Evolutionary conservation across 2,797 vertebrate genomes (phyloP), one percentile per base, ranked within the genome.

Genomic region (Gouania willdenowi): DNA sequence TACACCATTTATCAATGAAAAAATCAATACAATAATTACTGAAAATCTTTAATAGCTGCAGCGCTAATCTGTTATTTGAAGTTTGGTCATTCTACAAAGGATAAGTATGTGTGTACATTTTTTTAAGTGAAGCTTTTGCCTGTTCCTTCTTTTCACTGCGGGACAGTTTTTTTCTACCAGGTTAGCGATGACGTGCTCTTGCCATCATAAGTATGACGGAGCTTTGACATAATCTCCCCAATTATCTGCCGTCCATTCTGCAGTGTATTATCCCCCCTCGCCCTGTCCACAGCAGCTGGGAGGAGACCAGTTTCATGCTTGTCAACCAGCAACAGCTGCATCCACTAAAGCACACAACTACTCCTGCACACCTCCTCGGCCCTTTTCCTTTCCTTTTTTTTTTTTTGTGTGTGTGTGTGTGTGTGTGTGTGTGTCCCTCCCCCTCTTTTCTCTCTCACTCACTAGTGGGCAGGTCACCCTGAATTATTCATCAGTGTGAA

Each of bases 401-500:
- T 19, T 49, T 26, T 42, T 34, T 39, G 41, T 49, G 30, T n/a
- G n/a, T n/a, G n/a, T n/a, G n/a, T n/a, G n/a, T n/a, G n/a, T n/a
- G n/a, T n/a, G n/a, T n/a, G n/a, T n/a, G n/a, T n/a, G n/a, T 35
- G 23, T 25, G 55, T 37, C 41, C 34, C 53, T 29, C 59, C 43
- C 64, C 30, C 52, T 44, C 45, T 56, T 34, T 50, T 53, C 48
- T 61, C 62, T 57, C 63, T 63, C 56, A 42, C 64, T 72, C 71
- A 53, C 55, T 68, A 57, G 77, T 83, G 79, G 79, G 79, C 83
- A 86, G 83, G 83, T 86, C 82, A 85, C 76, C 79, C 81, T 88
- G 83, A 87, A 88, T 88, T 84, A 88, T 88, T 87, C 83, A 87
- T 85, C 71, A 74, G 72, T 62, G 72, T 66, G 72, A 84, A 88